A percentile compares a stretch with the other conserved stretches of the same genome.
These are phyloP conservation scores for Elegia similella DNA, from an alignment of 2,888 invertebrate genomes.

Conservation along the genomic window DNA sequence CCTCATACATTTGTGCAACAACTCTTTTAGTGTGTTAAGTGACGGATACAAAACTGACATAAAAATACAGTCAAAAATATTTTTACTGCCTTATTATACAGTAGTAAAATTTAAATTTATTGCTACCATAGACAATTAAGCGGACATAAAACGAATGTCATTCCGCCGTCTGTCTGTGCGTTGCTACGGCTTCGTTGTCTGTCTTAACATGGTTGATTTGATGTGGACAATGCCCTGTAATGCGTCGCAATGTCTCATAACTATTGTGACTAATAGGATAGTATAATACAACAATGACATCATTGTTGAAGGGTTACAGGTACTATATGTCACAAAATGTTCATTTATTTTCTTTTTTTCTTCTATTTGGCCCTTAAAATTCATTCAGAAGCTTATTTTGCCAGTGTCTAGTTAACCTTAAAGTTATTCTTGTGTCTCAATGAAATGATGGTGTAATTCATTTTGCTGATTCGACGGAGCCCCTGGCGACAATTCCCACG, in stretches of 20 bases:
- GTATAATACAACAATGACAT: slow-evolving; percentile 2
- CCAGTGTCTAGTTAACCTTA: too few relatives aligned
- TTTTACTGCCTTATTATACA: slow-evolving; percentile 6
- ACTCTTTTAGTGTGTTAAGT: neutral
- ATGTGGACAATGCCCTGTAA: slow-evolving; percentile 8
- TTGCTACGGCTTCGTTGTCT: slow-evolving; percentile 10
- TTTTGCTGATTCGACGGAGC: too few relatives aligned
- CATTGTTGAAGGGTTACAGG: neutral
- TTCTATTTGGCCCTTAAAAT: too few relatives aligned
- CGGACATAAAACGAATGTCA: slow-evolving; percentile 6
- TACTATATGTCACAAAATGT: neutral
- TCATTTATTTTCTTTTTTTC: neutral
- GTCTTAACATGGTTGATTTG: slow-evolving; percentile 9
- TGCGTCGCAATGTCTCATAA: slow-evolving; percentile 9
- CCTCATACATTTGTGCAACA: too few relatives aligned
- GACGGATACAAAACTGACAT: neutral
- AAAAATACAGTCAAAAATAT: neutral
- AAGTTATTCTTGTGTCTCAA: too few relatives aligned
- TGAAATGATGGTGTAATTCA: too few relatives aligned
- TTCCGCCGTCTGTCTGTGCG: neutral
- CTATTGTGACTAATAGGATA: slow-evolving; percentile 10
- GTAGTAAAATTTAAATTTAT: slow-evolving; percentile 3
- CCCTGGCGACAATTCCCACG: too few relatives aligned
- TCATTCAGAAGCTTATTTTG: too few relatives aligned
- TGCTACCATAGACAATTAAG: slow-evolving; percentile 1